Evolutionary conservation across 2,113 vertebrate genomes (phyloP).

Genomic region (Crypturellus undulatus): DNA sequence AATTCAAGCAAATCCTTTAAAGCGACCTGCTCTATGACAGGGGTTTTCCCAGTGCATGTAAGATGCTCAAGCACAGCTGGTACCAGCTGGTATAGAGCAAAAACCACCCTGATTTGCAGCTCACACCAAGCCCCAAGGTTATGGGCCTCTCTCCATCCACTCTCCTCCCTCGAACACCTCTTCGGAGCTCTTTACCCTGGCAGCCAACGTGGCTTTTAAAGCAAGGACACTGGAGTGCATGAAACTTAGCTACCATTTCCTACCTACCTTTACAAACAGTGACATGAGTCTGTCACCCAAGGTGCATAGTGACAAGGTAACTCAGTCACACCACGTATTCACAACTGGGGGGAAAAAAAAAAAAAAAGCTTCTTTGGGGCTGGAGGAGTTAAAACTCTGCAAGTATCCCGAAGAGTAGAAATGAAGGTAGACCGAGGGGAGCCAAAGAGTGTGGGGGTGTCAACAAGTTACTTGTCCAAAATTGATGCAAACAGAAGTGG

Average conservation of each 20-base stretch:
- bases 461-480: neutral
- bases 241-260: neutral
- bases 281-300: neutral
- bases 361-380: neutral
- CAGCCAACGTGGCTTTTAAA: neutral
- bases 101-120: neutral
- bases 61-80: neutral
- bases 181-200: too few species aligned
- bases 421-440: neutral
- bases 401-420: neutral
- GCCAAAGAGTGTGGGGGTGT: accelerated
- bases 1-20: neutral
- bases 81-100: neutral
- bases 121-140: neutral
- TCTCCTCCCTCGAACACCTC: neutral
- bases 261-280: accelerated
- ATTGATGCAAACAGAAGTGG: neutral
- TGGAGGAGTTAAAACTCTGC: neutral
- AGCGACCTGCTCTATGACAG: neutral
- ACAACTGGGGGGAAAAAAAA: neutral
- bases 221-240: accelerated
- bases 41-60: neutral
- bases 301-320: neutral
- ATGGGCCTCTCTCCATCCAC: neutral
- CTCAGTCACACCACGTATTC: neutral